phyloP scores from a whole-genome alignment of 2,797 vertebrate genomes.

The Gobionotothen gibberifrons region DNA sequence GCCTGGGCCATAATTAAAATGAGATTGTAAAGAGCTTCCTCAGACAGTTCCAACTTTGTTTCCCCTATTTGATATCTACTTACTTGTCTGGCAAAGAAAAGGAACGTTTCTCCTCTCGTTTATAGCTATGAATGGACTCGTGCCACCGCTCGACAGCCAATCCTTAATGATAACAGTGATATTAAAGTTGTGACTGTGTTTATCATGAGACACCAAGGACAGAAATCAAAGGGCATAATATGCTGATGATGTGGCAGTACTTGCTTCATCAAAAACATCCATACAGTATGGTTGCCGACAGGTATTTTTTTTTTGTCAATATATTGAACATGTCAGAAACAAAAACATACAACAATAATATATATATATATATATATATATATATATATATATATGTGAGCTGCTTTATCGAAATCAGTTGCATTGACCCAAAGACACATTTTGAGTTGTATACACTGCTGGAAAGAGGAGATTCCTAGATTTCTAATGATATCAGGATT shows the following conservation, averaged over 20 bases:
- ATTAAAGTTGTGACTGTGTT: conserved; percentile 19
- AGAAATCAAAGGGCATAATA: conserved; percentile 38
- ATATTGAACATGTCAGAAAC: too few species aligned
- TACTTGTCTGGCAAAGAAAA: conserved; percentile 35
- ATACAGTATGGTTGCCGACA: too few species aligned
- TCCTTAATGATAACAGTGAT: conserved; percentile 22
- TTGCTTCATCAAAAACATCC: neutral
- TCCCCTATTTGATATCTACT: conserved; percentile 42
- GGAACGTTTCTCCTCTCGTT: conserved; percentile 13
- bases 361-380: too few species aligned
- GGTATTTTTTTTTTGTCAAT: too few species aligned
- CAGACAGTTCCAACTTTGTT: conserved; percentile 2
- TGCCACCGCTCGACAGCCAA: conserved; percentile 27
- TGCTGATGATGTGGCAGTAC: conserved; percentile 31
- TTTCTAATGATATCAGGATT: too few species aligned
- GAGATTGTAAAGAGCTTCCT: conserved; percentile 45
- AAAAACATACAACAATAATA: too few species aligned
- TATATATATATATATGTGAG: too few species aligned
- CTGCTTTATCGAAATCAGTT: too few species aligned
- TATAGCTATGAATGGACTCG: conserved; percentile 10
- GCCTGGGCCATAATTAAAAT: conserved; percentile 27
- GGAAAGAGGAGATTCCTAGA: too few species aligned
- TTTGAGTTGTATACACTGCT: too few species aligned
- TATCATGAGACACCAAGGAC: conserved; percentile 30
- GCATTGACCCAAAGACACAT: too few species aligned